phyloP scores from a whole-genome alignment of 1,140 invertebrate genomes.

The Aphaenogaster rudis region DNA sequence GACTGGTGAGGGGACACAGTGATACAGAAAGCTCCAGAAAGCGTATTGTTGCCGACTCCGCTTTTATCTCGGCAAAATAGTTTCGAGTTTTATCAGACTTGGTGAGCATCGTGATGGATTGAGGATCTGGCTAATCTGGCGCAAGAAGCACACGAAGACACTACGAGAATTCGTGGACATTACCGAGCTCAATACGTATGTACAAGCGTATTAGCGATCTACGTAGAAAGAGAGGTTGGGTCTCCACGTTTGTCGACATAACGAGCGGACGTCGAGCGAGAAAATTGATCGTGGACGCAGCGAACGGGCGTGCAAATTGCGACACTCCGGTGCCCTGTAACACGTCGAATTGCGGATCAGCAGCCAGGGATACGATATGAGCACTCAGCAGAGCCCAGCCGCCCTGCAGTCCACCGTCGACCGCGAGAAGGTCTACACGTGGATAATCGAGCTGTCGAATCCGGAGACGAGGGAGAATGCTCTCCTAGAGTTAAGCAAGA shows the following conservation, averaged over 20 bases:
- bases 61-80: background rate
- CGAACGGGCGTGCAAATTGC: background rate
- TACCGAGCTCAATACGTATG: background rate
- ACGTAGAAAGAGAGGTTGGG: background rate
- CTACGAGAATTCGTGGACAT: background rate
- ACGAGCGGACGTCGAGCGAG: background rate
- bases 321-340: background rate
- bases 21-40: background rate
- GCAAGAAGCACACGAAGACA: background rate
- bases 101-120: background rate
- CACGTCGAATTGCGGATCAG: background rate
- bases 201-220: background rate
- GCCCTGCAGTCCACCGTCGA: conserved; percentile 89
- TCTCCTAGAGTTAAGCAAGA: conserved; percentile 98
- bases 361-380: conserved; percentile 81
- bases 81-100: background rate
- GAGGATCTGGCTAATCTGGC: background rate
- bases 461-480: conserved; percentile 98
- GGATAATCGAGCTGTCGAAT: conserved; percentile 98
- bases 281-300: background rate
- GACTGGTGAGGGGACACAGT: background rate
- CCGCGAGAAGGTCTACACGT: conserved; percentile 95
- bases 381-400: conserved; percentile 88
- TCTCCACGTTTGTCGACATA: background rate
- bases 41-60: background rate